These are phyloP conservation scores for Lycorma delicatula DNA, from an alignment of 1,140 invertebrate species.

Conservation along the genomic window DNA sequence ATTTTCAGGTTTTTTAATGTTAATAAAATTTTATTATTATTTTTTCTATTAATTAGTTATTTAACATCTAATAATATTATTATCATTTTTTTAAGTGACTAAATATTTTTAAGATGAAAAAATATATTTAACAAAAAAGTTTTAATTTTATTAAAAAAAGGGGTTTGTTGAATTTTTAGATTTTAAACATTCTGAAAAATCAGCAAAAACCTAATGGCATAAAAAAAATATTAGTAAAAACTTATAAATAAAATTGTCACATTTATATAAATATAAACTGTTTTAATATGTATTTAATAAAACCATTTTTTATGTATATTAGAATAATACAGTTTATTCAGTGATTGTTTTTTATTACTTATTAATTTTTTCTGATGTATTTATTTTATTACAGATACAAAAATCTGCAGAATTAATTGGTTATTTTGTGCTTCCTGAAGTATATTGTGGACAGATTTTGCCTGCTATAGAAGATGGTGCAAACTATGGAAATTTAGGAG, in stretches of 20 bases:
- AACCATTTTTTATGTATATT: not conserved
- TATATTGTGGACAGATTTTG: conserved; percentile 47
- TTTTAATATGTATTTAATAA: not conserved
- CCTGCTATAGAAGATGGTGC: conserved; percentile 45
- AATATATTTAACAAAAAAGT: too few relatives aligned
- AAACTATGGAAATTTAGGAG: conserved; percentile 42
- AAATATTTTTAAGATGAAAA: too few relatives aligned
- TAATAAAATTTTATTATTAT: too few relatives aligned
- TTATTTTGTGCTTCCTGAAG: conserved; percentile 55
- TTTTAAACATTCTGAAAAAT: too few relatives aligned
- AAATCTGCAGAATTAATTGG: conserved; percentile 56
- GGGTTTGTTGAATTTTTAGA: too few relatives aligned
- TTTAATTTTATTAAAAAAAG: too few relatives aligned
- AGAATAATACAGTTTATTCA: not conserved
- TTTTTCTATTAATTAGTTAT: too few relatives aligned
- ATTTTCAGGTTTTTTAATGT: too few relatives aligned
- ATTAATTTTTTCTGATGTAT: not conserved
- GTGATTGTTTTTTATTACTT: not conserved
- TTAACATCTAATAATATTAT: too few relatives aligned
- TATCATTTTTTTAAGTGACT: too few relatives aligned
- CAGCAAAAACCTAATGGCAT: too few relatives aligned
- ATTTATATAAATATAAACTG: not conserved
- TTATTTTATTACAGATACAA: conserved; percentile 37
- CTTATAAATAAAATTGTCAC: not conserved
- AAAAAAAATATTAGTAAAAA: not conserved